Conservation (phyloP, 2,113 vertebrate species). For the Sigmodon hispidus region DNA sequence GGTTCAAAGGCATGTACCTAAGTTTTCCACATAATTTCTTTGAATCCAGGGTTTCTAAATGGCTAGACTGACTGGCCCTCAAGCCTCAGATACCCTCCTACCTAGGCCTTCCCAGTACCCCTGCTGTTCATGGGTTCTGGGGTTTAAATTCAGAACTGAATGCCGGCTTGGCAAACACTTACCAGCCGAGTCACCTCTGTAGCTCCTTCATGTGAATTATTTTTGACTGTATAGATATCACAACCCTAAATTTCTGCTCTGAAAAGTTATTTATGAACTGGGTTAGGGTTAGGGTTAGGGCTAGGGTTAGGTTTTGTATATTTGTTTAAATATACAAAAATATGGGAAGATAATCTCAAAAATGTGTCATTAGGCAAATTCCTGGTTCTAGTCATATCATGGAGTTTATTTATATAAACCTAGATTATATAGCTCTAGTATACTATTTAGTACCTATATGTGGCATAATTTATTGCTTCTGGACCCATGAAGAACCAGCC, state of each 20-base stretch:
- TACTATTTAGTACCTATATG: background rate
- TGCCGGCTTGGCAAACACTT: background rate
- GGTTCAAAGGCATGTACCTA: background rate
- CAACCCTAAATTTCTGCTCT: background rate
- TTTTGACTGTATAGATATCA: background rate
- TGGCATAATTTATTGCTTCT: background rate
- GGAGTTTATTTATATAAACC: background rate
- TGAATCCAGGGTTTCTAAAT: background rate
- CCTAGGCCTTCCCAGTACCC: background rate
- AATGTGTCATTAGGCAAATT: background rate
- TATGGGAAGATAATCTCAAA: background rate
- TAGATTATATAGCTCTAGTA: background rate
- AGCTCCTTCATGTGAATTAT: background rate
- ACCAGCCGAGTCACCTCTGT: background rate
- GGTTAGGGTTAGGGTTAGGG: too few relatives aligned
- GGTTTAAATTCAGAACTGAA: background rate
- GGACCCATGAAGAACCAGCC: background rate
- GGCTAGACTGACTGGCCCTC: background rate
- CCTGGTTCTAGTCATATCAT: background rate
- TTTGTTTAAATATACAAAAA: background rate
- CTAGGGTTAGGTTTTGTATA: too few relatives aligned
- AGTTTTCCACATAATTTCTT: background rate
- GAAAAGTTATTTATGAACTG: background rate
- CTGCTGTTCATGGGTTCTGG: background rate
- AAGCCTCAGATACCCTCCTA: background rate